Base-by-base conservation (phyloP, 2,797 vertebrate genomes). In the Sebastes matsubarae region DNA sequence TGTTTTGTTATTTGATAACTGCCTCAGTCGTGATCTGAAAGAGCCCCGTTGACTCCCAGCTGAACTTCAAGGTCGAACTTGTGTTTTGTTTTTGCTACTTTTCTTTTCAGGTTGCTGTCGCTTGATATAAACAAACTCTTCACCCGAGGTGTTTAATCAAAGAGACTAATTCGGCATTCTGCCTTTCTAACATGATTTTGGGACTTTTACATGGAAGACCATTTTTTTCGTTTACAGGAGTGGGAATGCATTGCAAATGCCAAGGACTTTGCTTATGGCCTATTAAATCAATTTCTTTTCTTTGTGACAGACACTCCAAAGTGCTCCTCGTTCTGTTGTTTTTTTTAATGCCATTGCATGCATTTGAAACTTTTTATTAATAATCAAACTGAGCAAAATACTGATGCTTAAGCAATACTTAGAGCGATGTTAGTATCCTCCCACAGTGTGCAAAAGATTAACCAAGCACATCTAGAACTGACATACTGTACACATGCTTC, bases 321-420 rank as follows among this genome's bases (percentile, higher is more conserved):
- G 82, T 87, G 74, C 79, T 89, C 68, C 57, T 85, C 34, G 30
- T 84, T 89, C 10, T 80, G n/a, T 78, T 85, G 80, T 58, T 55
- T 72, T 72, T n/a, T 75, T 60, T 72, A 42, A 91, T 90, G 82
- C 76, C 79, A 80, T 83, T 84, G 92, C 91, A 94, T 94, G 93
- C 52, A 83, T 89, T 90, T 82, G 36, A 89, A 88, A 70, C 34
- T 54, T 89, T 89, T 83, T 82, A 70, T 82, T 87, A 85, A 80
- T 90, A 82, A 87, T 89, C 82, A 74, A 91, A 90, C 46, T 75
- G 75, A 87, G 81, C 82, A 90, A 86, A 90, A 87, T 88, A 87
- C 76, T 78, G 79, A 91, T 83, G 87, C 89, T 91, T 90, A 90
- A 93, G 93, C 93, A 94, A 94, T 94, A 94, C 82, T 87, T 91